These are phyloP conservation scores for Serripes groenlandicus DNA, from an alignment of 2,888 invertebrate genomes.

Conservation along the genomic window DNA sequence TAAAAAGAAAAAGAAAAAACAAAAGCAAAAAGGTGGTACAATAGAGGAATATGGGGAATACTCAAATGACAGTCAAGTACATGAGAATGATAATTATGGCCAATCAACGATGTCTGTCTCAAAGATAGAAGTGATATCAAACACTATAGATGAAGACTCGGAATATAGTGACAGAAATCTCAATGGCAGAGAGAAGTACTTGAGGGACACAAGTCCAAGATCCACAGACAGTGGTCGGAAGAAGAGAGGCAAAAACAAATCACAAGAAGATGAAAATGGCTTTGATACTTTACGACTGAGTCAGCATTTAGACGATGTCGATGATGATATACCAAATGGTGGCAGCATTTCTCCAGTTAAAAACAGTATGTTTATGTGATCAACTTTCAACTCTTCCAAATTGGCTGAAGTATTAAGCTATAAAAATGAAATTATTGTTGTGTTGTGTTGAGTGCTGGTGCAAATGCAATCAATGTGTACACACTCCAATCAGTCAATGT, in stretches of 20 bases:
- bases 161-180: conserved; percentile 24
- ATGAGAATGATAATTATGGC: conserved; percentile 1
- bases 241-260: conserved; percentile 38
- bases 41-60: background rate
- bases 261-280: conserved; percentile 49
- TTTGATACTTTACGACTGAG: conserved; percentile 65
- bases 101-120: conserved; percentile 41
- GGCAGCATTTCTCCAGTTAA: conserved; percentile 3
- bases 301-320: conserved; percentile 55
- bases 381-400: too few relatives aligned
- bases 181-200: background rate
- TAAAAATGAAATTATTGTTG: too few relatives aligned
- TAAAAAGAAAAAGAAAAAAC: conserved; percentile 48
- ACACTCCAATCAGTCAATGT: too few relatives aligned
- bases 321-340: conserved; percentile 1
- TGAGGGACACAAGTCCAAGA: background rate
- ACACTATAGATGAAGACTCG: conserved; percentile 9
- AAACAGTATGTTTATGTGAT: too few relatives aligned
- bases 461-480: too few relatives aligned
- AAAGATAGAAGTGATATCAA: conserved; percentile 55
- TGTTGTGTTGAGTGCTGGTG: too few relatives aligned
- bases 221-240: conserved; percentile 8
- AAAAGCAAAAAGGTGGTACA: conserved; percentile 3
- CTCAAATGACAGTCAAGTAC: background rate
- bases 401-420: too few relatives aligned